Base-by-base conservation (phyloP, 2,888 invertebrate genomes). In the Gibbula magus region DNA sequence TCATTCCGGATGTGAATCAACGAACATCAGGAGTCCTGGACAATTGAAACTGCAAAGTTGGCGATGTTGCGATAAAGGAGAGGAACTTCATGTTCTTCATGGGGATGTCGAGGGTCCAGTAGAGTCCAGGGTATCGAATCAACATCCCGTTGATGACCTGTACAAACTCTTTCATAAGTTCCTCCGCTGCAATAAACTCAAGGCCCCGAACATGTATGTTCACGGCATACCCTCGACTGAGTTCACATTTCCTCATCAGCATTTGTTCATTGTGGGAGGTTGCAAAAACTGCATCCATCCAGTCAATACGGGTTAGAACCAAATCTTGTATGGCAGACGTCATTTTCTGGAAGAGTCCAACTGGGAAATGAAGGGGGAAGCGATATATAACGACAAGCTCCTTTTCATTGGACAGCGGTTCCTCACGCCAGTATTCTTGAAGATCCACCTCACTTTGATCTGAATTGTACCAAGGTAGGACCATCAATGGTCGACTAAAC, bases 391-490 rank as follows among this genome's bases (percentile, higher is more conserved):
- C 79, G 1, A 81, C 77, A 13, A 82, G 77, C 20, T 88, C 87
- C 53, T 85, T 85, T 56, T 81, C 78, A 10, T 84, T 73, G 32
- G 61, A 61, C 22, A 83, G 67, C 1, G 82, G 56, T 7, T 79
- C 80, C 22, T 82, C 81, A 10, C 88, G 86, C 89, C 90, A 90
- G 10, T 89, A 83, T 20, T 86, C 84, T 10, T 80, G 56, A 18
- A 85, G 82, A n/a, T 86, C 84, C 10, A 73, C 25, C 2, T 56
- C 20, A n/a, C 51, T 29, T 18, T 22, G 16, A 70, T 89, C 88
- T 51, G 80, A 83, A 81, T 89, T 91, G 83, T 89, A 91, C 90
- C 88, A 90, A 8, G 91, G 91, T n/a, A 91, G 79, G 2, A 91
- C 90, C 80, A 90, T 83, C 61, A 91, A 79, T 61, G 91, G 89